Base-by-base conservation (phyloP, 2,888 invertebrate species). In the Drosophila formosana region DNA sequence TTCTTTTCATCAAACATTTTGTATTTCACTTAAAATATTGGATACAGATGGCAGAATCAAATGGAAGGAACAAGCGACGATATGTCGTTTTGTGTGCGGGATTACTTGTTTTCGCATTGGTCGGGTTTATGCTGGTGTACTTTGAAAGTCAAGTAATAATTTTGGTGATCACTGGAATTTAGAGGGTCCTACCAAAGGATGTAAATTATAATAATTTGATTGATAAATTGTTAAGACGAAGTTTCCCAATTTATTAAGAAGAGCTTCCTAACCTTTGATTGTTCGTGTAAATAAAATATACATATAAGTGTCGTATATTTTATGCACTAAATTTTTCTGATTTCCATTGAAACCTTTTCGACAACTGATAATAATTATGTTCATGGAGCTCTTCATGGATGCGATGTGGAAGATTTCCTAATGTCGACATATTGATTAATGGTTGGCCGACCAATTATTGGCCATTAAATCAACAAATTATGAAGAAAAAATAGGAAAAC, bases 371-470 rank as follows among this genome's bases (percentile, higher is more conserved):
- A 18, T 18, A 18, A 18, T 18, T 18, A 18, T 18, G 18, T 18
- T 18, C 18, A 18, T 18, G 18, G 2, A 18, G 32, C 30, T 30
- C 5, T 25, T 28, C 47, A 45, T 11, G 3, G 28, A 55, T 9
- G 13, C 8, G n/a, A 4, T 32, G 8, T 13, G 23, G 28, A 32
- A 32, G 47, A 68, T 47, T 4, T 3, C 4, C 13, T 7, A 30
- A 37, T 49, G 64, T 57, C 58, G 60, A 58, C 9, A 28, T 11
- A 60, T 62, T 85, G 82, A 82, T 79, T 73, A 70, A 84, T 87
- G 70, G 57, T 32, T 8, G 30, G 5, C 6, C 43, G 51, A 45
- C 41, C 47, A 58, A 71, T 75, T 75, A 75, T 58, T 41, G 52
- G 45, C n/a, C 72, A 75, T 75, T 71, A 75, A 58, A 62, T 50